phyloP scores from a whole-genome alignment of 1,140 invertebrate species.

The Caenorhabditis latens region DNA sequence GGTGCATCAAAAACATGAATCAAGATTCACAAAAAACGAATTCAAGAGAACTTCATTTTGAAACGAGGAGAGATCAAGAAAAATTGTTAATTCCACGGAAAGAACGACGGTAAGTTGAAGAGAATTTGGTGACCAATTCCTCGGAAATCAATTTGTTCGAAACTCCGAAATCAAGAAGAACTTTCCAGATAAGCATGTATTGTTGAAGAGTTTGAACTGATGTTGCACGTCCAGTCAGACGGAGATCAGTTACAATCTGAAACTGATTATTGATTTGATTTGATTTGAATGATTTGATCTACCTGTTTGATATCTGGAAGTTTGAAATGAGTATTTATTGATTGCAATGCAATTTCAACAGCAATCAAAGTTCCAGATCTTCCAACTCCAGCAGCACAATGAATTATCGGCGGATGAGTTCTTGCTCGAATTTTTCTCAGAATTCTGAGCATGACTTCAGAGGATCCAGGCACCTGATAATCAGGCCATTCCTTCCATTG shows the following conservation, averaged over 20 bases:
- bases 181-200: constrained; percentile 62
- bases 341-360: constrained; percentile 22
- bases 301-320: constrained; percentile 25
- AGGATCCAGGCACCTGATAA: constrained; percentile 19
- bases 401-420: constrained; percentile 27
- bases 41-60: too few relatives aligned
- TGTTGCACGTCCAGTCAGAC: not conserved
- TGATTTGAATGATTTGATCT: not conserved
- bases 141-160: constrained; percentile 24
- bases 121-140: not conserved
- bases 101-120: constrained; percentile 8
- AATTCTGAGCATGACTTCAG: constrained; percentile 35
- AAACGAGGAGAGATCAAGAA: not conserved
- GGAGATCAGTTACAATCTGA: constrained; percentile 14
- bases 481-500: constrained; percentile 42
- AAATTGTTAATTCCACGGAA: not conserved
- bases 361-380: constrained; percentile 37
- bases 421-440: constrained; percentile 37
- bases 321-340: constrained; percentile 21
- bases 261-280: not conserved
- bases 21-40: too few relatives aligned
- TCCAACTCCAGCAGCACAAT: constrained; percentile 57
- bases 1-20: too few relatives aligned
- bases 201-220: constrained; percentile 62
- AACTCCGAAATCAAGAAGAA: constrained; percentile 44